Percentiles rank a stretch among this genome's conserved stretches.
Conservation (phyloP, 2,888 invertebrate genomes). For the Ophraella communa region DNA sequence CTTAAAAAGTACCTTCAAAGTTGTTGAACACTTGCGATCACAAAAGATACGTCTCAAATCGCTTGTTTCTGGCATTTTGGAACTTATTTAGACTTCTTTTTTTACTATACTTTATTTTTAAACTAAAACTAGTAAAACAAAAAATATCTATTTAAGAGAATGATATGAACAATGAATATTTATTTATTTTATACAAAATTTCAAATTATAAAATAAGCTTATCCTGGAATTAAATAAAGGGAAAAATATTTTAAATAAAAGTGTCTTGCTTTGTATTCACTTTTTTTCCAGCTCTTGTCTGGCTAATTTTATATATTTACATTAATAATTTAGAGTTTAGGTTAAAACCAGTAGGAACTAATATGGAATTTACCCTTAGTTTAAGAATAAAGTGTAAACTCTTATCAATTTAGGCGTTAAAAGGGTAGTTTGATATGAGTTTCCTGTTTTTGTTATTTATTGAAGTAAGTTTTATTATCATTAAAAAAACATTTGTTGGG, state of each 20-base stretch:
- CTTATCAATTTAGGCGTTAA: background rate
- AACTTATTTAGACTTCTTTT: background rate
- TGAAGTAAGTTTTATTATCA: background rate
- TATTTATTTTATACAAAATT: too few relatives aligned
- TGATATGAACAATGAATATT: too few relatives aligned
- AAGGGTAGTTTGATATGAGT: too few relatives aligned
- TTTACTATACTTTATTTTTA: background rate
- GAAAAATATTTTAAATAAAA: too few relatives aligned
- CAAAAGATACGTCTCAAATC: background rate
- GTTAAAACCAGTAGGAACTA: too few relatives aligned
- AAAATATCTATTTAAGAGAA: too few relatives aligned
- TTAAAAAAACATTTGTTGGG: background rate
- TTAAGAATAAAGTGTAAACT: background rate
- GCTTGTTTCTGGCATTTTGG: slow-evolving; percentile 13
- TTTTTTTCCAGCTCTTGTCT: too few relatives aligned
- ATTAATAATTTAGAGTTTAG: too few relatives aligned
- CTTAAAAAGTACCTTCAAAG: slow-evolving; percentile 43
- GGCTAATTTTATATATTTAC: too few relatives aligned
- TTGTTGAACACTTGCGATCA: slow-evolving; percentile 28
- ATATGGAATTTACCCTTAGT: background rate
- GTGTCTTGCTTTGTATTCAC: too few relatives aligned
- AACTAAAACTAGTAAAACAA: background rate
- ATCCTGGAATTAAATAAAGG: too few relatives aligned
- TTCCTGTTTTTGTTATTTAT: background rate
- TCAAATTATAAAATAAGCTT: too few relatives aligned